These are phyloP conservation scores for Belgica antarctica DNA, from an alignment of 2,888 invertebrate genomes.

Conservation along the genomic window DNA sequence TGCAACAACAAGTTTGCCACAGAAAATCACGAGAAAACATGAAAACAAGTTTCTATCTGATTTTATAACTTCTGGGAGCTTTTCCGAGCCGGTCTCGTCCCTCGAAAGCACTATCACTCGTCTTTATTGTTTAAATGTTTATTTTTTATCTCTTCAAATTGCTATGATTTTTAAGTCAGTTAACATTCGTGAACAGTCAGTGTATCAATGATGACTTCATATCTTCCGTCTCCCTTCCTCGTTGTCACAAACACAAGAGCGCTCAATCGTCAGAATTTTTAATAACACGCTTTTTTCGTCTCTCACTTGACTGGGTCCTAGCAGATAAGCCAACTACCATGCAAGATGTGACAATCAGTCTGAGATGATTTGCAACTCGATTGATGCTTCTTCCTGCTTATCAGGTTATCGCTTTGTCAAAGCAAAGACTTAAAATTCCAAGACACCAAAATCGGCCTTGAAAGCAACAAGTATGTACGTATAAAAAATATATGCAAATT, in stretches of 20 bases:
- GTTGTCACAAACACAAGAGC: conserved; percentile 7
- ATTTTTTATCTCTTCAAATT: conserved; percentile 32
- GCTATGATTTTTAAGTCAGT: conserved; percentile 14
- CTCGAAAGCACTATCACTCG: conserved; percentile 17
- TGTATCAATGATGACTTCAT: conserved; percentile 30
- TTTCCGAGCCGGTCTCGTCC: neutral
- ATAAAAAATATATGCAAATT: conserved; percentile 42
- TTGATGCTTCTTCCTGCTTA: conserved; percentile 31
- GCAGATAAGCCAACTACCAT: neutral
- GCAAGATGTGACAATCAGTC: neutral
- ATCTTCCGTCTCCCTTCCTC: neutral
- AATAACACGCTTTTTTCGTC: too few relatives aligned
- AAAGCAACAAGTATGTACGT: conserved; percentile 42
- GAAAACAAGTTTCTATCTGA: conserved; percentile 23
- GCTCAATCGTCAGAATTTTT: neutral
- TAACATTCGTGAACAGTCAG: conserved; percentile 14
- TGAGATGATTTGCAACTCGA: neutral
- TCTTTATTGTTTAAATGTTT: conserved; percentile 35
- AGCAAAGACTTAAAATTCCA: conserved; percentile 25
- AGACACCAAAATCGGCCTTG: conserved; percentile 37
- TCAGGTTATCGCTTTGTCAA: conserved; percentile 27
- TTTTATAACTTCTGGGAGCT: neutral
- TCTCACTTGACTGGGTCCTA: conserved; percentile 2
- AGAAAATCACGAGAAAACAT: neutral
- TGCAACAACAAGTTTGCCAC: conserved; percentile 15